phyloP scores from a whole-genome alignment of 2,797 vertebrate genomes.

The Ptychobarbus kaznakovi region DNA sequence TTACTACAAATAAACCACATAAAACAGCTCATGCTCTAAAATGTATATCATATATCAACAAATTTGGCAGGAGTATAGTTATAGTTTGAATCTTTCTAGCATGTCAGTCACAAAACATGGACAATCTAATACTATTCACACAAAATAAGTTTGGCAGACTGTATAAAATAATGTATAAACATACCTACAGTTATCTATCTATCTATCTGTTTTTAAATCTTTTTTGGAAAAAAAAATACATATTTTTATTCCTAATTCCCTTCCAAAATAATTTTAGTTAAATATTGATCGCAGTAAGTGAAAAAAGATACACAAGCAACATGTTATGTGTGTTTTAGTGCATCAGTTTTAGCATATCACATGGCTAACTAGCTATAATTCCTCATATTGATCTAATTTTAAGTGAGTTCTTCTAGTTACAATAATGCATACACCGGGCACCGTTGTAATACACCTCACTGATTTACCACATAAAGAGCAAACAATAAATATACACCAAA shows the following conservation, averaged over 20 bases:
- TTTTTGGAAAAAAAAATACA: too few species aligned
- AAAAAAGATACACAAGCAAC: not conserved
- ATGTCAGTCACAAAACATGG: not conserved
- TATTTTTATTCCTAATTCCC: not conserved
- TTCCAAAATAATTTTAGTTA: not conserved
- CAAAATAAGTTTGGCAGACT: too few species aligned
- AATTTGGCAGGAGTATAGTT: not conserved
- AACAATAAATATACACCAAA: not conserved
- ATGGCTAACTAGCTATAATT: slow-evolving; percentile 15
- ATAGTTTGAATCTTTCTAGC: not conserved
- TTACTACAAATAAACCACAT: not conserved
- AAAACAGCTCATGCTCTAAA: not conserved
- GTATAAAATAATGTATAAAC: too few species aligned
- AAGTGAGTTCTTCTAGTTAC: not conserved
- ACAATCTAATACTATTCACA: too few species aligned
- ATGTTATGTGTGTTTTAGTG: not conserved
- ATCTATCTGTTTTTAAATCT: too few species aligned
- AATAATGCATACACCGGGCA: not conserved
- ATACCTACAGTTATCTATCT: too few species aligned
- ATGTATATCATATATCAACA: not conserved
- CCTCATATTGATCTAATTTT: not conserved
- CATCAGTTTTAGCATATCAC: not conserved
- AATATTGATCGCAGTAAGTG: not conserved
- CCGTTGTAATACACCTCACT: not conserved
- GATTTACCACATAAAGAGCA: not conserved